A percentile compares a stretch with the other conserved stretches of the same genome.
Evolutionary conservation across 2,797 vertebrate species (phyloP).

Genomic region (Merluccius polli): DNA sequence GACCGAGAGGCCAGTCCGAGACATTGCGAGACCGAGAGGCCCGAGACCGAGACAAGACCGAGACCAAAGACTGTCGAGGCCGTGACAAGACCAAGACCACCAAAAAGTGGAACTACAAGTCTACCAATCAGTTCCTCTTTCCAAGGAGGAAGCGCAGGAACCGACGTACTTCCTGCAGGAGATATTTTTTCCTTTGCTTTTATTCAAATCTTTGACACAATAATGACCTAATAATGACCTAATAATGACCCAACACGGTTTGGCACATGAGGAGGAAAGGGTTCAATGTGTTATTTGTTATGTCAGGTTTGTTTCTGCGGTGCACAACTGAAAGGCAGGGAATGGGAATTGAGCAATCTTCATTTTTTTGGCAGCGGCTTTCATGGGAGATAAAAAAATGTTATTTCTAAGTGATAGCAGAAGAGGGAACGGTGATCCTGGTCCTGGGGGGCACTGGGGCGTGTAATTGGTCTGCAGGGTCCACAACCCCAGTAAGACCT

Average conservation of each 20-base stretch:
- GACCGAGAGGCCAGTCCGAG: no score
- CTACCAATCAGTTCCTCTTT: no score
- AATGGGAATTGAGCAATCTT: neutral
- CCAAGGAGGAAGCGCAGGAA: no score
- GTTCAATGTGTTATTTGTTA: neutral
- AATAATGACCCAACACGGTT: neutral
- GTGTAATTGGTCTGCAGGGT: constrained; percentile 40
- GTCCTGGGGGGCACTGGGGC: constrained; percentile 32
- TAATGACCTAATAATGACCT: neutral
- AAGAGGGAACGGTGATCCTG: constrained; percentile 19
- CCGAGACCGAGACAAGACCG: no score
- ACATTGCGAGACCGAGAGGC: no score
- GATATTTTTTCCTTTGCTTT: neutral
- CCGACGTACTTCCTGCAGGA: constrained; percentile 29
- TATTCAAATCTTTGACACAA: neutral
- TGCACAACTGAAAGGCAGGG: neutral
- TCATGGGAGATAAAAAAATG: constrained; percentile 8
- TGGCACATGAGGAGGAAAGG: neutral
- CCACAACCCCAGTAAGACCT: constrained; percentile 24
- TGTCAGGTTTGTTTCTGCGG: neutral
- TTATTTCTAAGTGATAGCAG: neutral
- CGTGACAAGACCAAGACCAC: no score
- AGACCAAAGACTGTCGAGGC: no score
- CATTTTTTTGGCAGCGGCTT: neutral
- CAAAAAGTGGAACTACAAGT: no score